Evolutionary conservation across 37 sponge, comb jelly and placozoan genomes (phyloP), one percentile per base, ranked within the genome.

Genomic region (Hormiphora californensis): DNA sequence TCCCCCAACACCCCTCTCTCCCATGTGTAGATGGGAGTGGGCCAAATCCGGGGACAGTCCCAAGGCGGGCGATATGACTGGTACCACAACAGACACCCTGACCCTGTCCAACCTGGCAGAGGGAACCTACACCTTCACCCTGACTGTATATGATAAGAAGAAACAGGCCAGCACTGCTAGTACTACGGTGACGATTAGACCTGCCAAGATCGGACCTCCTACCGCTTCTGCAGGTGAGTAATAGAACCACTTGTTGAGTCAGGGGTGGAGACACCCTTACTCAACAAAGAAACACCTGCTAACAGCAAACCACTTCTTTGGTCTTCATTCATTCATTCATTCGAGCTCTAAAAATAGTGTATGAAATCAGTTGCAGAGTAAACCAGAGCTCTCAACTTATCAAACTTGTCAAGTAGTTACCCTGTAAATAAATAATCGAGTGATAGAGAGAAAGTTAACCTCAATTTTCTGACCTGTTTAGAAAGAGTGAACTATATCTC

Each of bases 91-190:
- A 0, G 41, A 33, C 43, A 73, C 35, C 35, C 81, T 73, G 44
- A 73, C 81, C n/a, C 62, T 95, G 21, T 61, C 91, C 39, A 89
- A 89, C 67, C 87, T 95, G 69, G 89, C 89, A 39, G 68, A 67
- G 15, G 95, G 95, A 21, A 89, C 88, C 7, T 95, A 95, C 90
- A 90, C 88, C 73, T 93, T 93, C 88, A 88, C 89, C 0, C 90
- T 94, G 23, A 86, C 54, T 12, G 90, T 90, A 3, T 37, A 32
- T 51, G 89, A 90, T 44, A 57, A 63, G 54, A 90, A 88, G 28
- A 43, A 67, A 25, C 55, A 43, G 61, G 46, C 46, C 25, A 85
- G 59, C 61, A 46, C 40, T 87, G 88, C 86, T 73, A 51, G 33
- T 0, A 63, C 86, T 34, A 39, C 53, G 17, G 40, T 90, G 21